Conservation (phyloP, 2,797 vertebrate genomes). For the Glyptemys insculpta region DNA sequence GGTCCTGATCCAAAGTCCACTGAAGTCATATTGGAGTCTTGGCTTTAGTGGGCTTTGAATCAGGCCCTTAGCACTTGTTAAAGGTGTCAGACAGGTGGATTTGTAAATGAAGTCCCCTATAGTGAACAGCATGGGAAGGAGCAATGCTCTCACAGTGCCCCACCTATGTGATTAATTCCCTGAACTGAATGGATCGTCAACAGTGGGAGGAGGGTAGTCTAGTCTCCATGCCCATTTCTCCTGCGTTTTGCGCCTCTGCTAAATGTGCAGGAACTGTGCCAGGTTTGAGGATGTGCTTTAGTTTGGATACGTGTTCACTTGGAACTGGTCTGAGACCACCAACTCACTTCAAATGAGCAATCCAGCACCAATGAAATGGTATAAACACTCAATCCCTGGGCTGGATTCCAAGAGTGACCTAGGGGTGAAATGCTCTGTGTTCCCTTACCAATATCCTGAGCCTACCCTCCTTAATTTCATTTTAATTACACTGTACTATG, state of each 20-base stretch:
- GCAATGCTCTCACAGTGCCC: background rate
- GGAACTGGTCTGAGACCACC: background rate
- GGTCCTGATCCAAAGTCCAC: background rate
- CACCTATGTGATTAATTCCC: background rate
- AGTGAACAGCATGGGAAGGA: background rate
- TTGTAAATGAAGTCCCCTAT: background rate
- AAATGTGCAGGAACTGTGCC: background rate
- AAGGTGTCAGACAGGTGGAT: background rate
- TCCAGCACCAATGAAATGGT: background rate
- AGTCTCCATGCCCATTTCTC: background rate
- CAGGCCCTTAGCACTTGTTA: background rate
- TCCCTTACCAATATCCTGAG: background rate
- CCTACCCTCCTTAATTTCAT: background rate
- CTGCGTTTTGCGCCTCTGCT: background rate
- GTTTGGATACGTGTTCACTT: background rate
- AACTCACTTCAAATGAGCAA: background rate
- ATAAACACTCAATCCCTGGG: background rate
- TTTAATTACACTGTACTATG: background rate
- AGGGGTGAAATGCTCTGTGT: background rate
- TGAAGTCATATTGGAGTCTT: slow-evolving; percentile 8
- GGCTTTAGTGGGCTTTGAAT: background rate
- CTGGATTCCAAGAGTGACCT: background rate
- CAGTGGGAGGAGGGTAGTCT: background rate
- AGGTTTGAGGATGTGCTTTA: background rate
- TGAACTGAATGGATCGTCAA: background rate